Percentiles rank a stretch among this genome's conserved stretches.
Conservation (phyloP, 2,797 vertebrate species). For the Chiroxiphia lanceolata region DNA sequence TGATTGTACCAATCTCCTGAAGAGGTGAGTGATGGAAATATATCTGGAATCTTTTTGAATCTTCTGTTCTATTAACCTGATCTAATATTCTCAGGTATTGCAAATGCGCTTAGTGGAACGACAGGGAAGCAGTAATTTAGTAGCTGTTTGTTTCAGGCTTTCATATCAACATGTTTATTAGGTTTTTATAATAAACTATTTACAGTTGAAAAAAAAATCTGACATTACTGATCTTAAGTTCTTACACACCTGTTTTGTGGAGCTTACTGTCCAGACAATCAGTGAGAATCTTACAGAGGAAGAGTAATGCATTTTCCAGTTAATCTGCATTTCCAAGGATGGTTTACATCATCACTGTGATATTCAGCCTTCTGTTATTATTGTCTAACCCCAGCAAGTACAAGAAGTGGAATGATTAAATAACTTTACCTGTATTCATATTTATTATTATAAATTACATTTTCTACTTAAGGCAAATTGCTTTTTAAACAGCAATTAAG, state of each 20-base stretch:
- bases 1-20: background rate
- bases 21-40: background rate
- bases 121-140: background rate
- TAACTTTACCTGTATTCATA: background rate
- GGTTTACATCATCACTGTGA: background rate
- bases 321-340: background rate
- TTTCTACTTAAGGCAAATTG: background rate
- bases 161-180: background rate
- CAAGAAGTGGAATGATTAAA: background rate
- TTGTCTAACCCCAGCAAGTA: background rate
- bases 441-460: background rate
- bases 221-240: background rate
- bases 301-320: background rate
- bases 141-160: background rate
- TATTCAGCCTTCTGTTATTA: background rate
- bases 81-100: background rate
- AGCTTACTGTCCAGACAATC: background rate
- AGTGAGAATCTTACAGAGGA: background rate
- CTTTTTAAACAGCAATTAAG: background rate
- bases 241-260: background rate
- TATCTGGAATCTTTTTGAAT: background rate
- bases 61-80: background rate
- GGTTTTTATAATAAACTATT: background rate
- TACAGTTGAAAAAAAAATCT: background rate
- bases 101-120: background rate